Conservation (phyloP, 1,140 invertebrate genomes). For the Nebria ingens region DNA sequence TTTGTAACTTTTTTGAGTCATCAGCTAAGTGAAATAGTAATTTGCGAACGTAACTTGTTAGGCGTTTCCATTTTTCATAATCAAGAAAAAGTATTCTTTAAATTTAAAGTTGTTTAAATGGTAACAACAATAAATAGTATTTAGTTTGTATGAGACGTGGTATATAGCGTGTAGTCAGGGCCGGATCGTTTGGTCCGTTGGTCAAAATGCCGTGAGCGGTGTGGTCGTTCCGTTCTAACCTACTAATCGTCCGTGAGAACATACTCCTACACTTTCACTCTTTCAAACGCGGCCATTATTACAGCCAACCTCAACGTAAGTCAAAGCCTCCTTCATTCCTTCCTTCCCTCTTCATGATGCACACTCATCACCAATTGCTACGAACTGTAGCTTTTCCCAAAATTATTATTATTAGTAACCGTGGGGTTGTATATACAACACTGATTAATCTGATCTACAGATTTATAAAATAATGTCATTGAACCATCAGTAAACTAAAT, state of each 20-base stretch:
- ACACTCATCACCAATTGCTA: too few relatives aligned
- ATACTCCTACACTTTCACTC: constrained; percentile 9
- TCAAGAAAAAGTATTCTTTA: not conserved
- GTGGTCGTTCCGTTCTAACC: not conserved
- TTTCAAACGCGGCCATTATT: not conserved
- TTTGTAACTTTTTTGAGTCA: not conserved
- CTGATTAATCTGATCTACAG: too few relatives aligned
- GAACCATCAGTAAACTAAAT: too few relatives aligned
- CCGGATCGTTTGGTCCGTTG: not conserved
- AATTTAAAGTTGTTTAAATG: not conserved
- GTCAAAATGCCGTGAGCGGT: not conserved
- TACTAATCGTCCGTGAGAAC: constrained; percentile 6
- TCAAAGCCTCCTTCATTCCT: too few relatives aligned
- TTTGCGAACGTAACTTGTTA: not conserved
- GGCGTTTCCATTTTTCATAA: not conserved
- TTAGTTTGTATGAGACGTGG: not conserved
- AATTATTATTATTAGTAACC: too few relatives aligned
- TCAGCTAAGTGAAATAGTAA: not conserved
- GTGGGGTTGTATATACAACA: too few relatives aligned
- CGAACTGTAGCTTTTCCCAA: too few relatives aligned
- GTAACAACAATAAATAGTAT: not conserved
- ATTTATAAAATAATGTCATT: too few relatives aligned
- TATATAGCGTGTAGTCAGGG: not conserved
- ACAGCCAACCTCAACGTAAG: too few relatives aligned
- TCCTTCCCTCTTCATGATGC: too few relatives aligned